Evolutionary conservation across 2,888 invertebrate genomes (phyloP), one percentile per base, ranked within the genome.

Genomic region (Melieria omissa): DNA sequence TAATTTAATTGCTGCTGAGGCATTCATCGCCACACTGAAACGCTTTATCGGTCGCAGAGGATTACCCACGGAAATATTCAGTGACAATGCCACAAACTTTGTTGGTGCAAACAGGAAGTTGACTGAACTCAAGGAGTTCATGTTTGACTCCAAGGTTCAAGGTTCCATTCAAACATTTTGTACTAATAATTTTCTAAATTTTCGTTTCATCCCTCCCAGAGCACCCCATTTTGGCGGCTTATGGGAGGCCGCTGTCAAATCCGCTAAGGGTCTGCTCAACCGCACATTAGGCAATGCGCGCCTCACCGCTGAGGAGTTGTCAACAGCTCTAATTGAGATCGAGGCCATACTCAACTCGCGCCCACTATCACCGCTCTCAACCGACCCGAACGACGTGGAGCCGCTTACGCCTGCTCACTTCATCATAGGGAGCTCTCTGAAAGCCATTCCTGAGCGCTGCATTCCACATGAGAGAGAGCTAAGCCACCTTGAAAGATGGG

Each of bases 261-360:
- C 60, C 6, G 72, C 68, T 4, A 72, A 72, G 44, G 64, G 72
- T 8, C 65, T 64, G 16, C 65, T 69, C 14, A 65, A 46, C 29
- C 55, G 69, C 8, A 65, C 60, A 12, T 12, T 70, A 10, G 46
- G 45, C 4, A 65, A 54, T 2, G 63, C 73, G 0, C 52, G 71
- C 3, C 47, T 58, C 16, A 58, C 75, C 4, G 71, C 67, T 45
- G 74, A 74, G 55, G 74, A 75, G 52, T 52, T 75, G 12, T 0
- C 64, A n/a, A 75, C 71, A 4, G 61, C 72, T 12, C 45, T 75
- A 9, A 44, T 61, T 29, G 72, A 75, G 46, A 73, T 75, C 10
- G 73, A 73, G 63, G 71, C 71, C 5, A 49, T 71, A 0, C 54
- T 73, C 44, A 74, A 73, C 61, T 73, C 71, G 10, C 44, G 72